Base-by-base conservation (phyloP, 1,140 invertebrate genomes). In the Drosophila lacertosa region DNA sequence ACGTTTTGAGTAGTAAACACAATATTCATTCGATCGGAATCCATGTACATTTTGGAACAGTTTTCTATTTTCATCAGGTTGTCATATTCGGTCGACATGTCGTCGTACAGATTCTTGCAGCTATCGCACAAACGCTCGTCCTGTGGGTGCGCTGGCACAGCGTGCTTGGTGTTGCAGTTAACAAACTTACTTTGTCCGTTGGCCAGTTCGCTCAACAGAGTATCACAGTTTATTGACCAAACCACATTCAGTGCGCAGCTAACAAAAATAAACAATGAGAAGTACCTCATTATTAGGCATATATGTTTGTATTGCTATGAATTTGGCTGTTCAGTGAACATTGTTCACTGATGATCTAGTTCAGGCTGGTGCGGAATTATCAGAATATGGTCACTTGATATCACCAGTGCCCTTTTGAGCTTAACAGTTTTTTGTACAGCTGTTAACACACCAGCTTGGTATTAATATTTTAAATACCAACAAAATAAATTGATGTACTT, bases 21-120 rank as follows among this genome's bases (percentile, higher is more conserved):
- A 1, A 90, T 60, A 29, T 90, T 90, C 9, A 90, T 67, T 15
- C 89, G 78, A 74, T 90, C 89, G 1, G 70, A 72, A 29, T 90
- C 71, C 6, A 72, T 70, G n/a, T 75, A 90, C 0, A 11, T 18
- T 3, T 71, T 55, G 2, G 84, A 75, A 26, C 89, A 90, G 40
- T 76, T 90, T 0, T 33, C 18, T 2, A 35, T 18, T 10, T 45
- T n/a, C 9, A 74, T 60, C 2, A 90, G 39, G 0, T 15, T 2
- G 0, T 29, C 13, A 18, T 74, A 90, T 0, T 4, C 0, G 0
- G 0, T 3, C 1, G 3, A 10, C 22, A 86, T 77, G 0, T 15
- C 10, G 3, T 15, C 15, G 33, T 68, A 72, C 0, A 18, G 0
- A 0, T 4, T 0, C 0, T 50, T 24, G 54, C 89, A 90, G 3